Conservation (phyloP, 2,797 vertebrate genomes). For the Coracias cyanogaster region DNA sequence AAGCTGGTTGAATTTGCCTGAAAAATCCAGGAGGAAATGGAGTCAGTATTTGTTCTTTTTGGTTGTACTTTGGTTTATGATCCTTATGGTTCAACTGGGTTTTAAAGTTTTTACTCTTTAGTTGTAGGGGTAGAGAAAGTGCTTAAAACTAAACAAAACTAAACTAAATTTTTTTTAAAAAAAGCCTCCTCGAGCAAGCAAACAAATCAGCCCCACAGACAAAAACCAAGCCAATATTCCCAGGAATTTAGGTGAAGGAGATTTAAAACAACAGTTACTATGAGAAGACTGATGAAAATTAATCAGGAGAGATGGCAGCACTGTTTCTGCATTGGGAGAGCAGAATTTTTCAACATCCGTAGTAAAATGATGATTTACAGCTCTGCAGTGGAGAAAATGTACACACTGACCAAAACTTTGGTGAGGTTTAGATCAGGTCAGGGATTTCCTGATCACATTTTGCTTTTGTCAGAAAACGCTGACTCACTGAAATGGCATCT, state of each 20-base stretch:
- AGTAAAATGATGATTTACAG: constrained; percentile 22
- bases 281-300: background rate
- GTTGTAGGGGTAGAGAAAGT: background rate
- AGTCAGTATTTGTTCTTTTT: background rate
- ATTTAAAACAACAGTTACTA: background rate
- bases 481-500: background rate
- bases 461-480: background rate
- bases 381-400: background rate
- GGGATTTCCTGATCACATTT: constrained; percentile 7
- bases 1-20: background rate
- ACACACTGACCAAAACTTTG: background rate
- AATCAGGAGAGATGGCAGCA: background rate
- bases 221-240: background rate
- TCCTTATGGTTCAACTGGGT: background rate
- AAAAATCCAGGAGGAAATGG: background rate
- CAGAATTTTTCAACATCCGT: background rate
- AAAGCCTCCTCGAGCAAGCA: background rate
- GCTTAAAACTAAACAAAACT: background rate
- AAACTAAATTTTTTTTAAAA: background rate
- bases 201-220: background rate
- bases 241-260: background rate
- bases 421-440: constrained; percentile 33
- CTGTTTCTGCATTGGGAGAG: background rate
- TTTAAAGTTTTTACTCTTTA: background rate
- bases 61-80: background rate